Conservation (phyloP, 2,888 invertebrate species). For the Diaprepes abbreviatus region DNA sequence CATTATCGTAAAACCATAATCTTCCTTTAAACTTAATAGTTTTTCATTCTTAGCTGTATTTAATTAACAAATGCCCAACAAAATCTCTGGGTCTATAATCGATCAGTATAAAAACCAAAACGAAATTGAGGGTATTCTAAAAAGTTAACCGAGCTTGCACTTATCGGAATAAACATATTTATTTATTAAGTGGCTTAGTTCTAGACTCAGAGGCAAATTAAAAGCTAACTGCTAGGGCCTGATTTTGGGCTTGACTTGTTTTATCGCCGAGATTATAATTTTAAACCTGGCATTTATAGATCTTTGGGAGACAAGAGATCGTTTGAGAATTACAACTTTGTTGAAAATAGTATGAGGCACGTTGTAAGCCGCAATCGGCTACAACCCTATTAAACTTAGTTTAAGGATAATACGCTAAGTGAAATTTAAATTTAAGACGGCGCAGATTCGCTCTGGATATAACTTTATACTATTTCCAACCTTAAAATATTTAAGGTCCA, state of each 20-base stretch:
- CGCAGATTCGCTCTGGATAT: constrained; percentile 16
- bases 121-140: constrained; percentile 30
- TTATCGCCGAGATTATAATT: constrained; percentile 48
- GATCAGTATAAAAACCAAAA: constrained; percentile 17
- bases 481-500: constrained; percentile 8
- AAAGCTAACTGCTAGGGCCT: constrained; percentile 47
- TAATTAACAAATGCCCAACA: not conserved
- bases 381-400: constrained; percentile 34
- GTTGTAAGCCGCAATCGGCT: constrained; percentile 37
- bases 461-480: not conserved
- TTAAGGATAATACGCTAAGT: constrained; percentile 32
- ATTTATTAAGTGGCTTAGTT: constrained; percentile 46
- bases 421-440: constrained; percentile 24
- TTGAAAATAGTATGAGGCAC: constrained; percentile 37
- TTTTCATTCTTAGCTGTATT: no score
- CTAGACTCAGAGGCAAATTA: constrained; percentile 45
- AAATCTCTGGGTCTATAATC: not conserved
- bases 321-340: constrained; percentile 44
- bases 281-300: constrained; percentile 50
- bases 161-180: constrained; percentile 46
- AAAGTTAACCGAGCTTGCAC: constrained; percentile 45
- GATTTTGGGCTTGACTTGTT: constrained; percentile 48
- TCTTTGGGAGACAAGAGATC: constrained; percentile 46
- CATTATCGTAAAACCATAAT: no score
- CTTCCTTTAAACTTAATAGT: no score